These are phyloP conservation scores for Epizoanthus illoricatus DNA, from an alignment of 92 coral and sea anemone genomes.

Conservation along the genomic window DNA sequence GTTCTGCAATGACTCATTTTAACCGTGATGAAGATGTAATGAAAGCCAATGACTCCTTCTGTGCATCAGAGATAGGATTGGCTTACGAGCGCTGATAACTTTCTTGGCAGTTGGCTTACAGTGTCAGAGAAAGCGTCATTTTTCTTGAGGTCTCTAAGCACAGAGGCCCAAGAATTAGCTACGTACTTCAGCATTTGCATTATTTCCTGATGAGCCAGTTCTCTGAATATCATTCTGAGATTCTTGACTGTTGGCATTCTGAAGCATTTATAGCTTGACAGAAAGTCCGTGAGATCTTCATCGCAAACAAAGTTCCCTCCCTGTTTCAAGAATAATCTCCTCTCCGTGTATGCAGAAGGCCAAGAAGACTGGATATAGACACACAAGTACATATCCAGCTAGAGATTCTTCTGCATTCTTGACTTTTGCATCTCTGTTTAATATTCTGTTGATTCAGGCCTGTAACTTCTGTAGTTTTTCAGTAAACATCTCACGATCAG, in stretches of 20 bases:
- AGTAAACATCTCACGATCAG: no score
- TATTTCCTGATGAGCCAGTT: constrained; percentile 65
- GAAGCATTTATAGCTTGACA: constrained; percentile 46
- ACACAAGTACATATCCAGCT: constrained; percentile 13
- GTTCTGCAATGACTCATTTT: no score
- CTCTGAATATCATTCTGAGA: constrained; percentile 29
- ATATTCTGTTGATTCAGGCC: no score
- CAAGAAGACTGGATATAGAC: constrained; percentile 47
- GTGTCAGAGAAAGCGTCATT: constrained; percentile 36
- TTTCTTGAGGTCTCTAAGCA: constrained; percentile 40
- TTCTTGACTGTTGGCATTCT: constrained; percentile 31
- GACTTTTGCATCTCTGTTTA: no score
- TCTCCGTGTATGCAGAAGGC: constrained; percentile 53
- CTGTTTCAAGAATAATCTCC: constrained; percentile 41
- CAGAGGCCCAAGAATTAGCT: constrained; percentile 54
- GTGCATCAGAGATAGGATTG: constrained; percentile 37
- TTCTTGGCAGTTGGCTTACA: constrained; percentile 56
- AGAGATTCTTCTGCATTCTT: no score
- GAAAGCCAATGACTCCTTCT: constrained; percentile 45
- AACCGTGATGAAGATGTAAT: no score
- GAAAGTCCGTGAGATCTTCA: constrained; percentile 47
- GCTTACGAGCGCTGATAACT: constrained; percentile 50
- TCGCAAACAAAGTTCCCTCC: neutral
- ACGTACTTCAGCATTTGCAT: constrained; percentile 56
- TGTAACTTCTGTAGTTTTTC: no score